Percentiles rank a stretch among this genome's conserved stretches.
Conservation (phyloP, 2,113 vertebrate species). For the Piprites chloris region DNA sequence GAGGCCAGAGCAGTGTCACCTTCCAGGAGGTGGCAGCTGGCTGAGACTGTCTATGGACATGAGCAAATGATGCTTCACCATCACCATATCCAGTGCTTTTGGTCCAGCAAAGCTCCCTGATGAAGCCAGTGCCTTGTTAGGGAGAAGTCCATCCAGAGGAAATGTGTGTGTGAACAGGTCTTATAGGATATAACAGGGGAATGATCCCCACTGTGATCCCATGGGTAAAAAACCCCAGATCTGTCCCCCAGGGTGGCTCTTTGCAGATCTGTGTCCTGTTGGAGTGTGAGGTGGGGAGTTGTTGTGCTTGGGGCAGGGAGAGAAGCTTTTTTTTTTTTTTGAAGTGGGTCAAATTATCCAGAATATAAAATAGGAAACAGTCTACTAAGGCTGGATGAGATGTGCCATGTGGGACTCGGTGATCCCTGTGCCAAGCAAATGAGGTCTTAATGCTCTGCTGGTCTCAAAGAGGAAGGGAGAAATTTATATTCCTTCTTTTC, state of each 20-base stretch:
- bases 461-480: neutral
- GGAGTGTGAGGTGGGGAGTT: neutral
- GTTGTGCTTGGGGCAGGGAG: neutral
- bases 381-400: neutral
- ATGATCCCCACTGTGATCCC: neutral
- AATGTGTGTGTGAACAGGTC: fast-evolving
- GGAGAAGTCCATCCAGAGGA: neutral
- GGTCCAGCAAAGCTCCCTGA: neutral
- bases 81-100: neutral
- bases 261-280: neutral
- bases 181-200: neutral
- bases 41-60: fast-evolving
- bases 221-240: neutral
- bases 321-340: neutral
- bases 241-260: neutral
- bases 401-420: neutral
- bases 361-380: neutral
- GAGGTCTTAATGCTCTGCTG: neutral
- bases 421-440: neutral
- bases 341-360: neutral
- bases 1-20: neutral
- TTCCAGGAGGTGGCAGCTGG: neutral
- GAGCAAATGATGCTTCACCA: fast-evolving
- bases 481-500: neutral
- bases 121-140: neutral